A percentile compares a stretch with the other conserved stretches of the same genome.
phyloP scores from a whole-genome alignment of 2,113 vertebrate genomes.

The Acanthisitta chloris region DNA sequence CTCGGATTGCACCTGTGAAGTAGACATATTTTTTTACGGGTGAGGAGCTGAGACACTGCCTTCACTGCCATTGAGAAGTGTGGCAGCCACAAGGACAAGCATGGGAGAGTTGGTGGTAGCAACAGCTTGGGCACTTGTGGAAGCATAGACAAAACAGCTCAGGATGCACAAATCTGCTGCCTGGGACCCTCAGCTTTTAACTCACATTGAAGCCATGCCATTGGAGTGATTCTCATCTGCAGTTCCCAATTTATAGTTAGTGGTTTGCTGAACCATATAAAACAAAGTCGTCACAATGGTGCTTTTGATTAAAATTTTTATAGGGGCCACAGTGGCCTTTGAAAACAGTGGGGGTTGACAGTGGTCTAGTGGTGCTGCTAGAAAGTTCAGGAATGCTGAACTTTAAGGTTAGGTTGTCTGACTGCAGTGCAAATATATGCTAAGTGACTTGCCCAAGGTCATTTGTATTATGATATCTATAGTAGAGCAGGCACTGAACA shows the following conservation, averaged over 20 bases:
- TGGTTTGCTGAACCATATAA: slow-evolving; percentile 9
- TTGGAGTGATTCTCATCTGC: not conserved
- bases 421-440: slow-evolving; percentile 69
- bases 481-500: slow-evolving; percentile 46
- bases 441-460: slow-evolving; percentile 68
- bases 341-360: slow-evolving; percentile 54
- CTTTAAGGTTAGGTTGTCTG: slow-evolving; percentile 67
- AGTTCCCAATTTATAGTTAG: not conserved
- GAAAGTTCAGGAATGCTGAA: slow-evolving; percentile 66
- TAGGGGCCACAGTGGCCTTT: not conserved
- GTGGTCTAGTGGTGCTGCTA: slow-evolving; percentile 42
- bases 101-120: not conserved
- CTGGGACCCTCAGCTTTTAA: not conserved
- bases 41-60: not conserved
- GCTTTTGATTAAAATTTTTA: slow-evolving; percentile 44
- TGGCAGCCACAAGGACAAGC: not conserved
- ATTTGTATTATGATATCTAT: slow-evolving; percentile 65
- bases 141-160: not conserved
- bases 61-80: not conserved
- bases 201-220: not conserved
- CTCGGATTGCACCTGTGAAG: not conserved
- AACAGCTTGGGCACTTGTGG: fast-evolving
- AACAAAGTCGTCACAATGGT: slow-evolving; percentile 33
- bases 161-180: not conserved
- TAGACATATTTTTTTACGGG: not conserved